Conservation (phyloP, 1,140 invertebrate species). For the Spodoptera litura region DNA sequence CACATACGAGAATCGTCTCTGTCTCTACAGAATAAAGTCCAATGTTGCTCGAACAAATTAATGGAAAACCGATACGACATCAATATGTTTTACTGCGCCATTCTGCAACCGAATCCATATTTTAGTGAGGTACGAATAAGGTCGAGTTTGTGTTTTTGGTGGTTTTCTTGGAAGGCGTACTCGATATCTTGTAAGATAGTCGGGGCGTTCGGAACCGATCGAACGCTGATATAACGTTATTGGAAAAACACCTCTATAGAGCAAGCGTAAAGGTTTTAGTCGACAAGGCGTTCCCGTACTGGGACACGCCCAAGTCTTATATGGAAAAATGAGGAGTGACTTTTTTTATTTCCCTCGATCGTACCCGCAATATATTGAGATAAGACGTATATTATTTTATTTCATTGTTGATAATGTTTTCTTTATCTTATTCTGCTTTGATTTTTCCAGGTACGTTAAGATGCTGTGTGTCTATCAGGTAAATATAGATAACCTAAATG, state of each 20-base stretch:
- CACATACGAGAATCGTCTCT: conserved; percentile 64
- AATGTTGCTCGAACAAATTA: conserved; percentile 61
- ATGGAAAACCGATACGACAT: conserved; percentile 85
- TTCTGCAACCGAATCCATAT: conserved; percentile 53
- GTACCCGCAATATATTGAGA: conserved; percentile 55
- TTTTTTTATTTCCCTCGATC: conserved; percentile 68
- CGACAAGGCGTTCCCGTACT: conserved; percentile 70
- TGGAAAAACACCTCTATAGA: conserved; percentile 81
- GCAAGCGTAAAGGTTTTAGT: conserved; percentile 65
- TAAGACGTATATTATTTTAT: conserved; percentile 63
- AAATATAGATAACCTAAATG: conserved; percentile 52
- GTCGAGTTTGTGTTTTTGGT: conserved; percentile 55
- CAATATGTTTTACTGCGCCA: conserved; percentile 78
- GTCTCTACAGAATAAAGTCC: conserved; percentile 46
- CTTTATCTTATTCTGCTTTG: conserved; percentile 52
- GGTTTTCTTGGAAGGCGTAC: conserved; percentile 81
- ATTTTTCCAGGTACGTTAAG: conserved; percentile 73
- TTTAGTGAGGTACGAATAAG: conserved; percentile 58
- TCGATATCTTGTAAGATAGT: conserved; percentile 85
- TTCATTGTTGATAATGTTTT: conserved; percentile 53
- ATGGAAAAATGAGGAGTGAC: conserved; percentile 71
- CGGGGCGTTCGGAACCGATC: conserved; percentile 82
- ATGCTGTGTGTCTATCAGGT: conserved; percentile 69
- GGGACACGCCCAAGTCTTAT: conserved; percentile 81
- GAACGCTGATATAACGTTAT: conserved; percentile 77